Evolutionary conservation across 2,888 invertebrate genomes (phyloP), one percentile per base, ranked within the genome.

Genomic region (Pristionchus mayeri): DNA sequence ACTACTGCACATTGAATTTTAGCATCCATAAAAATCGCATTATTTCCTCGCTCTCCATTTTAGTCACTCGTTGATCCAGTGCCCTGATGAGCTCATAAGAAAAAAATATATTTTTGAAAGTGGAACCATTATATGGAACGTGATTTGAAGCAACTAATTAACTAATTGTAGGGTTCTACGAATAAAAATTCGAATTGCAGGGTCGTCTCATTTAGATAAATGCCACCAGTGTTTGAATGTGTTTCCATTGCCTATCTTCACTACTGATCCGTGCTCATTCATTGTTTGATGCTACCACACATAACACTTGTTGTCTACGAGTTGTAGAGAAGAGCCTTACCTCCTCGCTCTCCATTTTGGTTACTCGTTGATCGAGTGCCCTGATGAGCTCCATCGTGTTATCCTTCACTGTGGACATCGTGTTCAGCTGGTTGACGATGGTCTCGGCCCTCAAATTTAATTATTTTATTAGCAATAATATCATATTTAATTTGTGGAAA

Each of bases 361-460:
- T 57, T 37, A 82, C 44, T 30, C 81, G 24, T 30, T 63, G 37
- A 48, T 82, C 81, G n/a, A 82, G 24, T 30, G 60, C 63, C 21
- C 63, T 60, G 11, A 82, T 44, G 21, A 60, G n/a, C 13, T 82
- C 81, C 2, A 60, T 21, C 21, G 57, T 16, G 21, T 24, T 27
- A 11, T 60, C 63, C 52, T 82, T 50, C 9, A 60, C 30, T 6
- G 81, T 21, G 13, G 63, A 21, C 63, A 82, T 44, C 30, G 81
- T 44, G 1, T 27, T 30, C 4, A 82, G 44, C 21, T 82, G 44
- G n/a, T 63, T 82, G 18, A 82, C 24, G 30, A 82, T 82, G 11
- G 60, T 27, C 16, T 82, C 81, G 27, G 52, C 30, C 30, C 81
- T 82, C 16, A 13, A 63, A 82, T n/a, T n/a, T n/a, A n/a, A n/a